Base-by-base conservation (phyloP, 2,888 invertebrate genomes). In the Tetrapedia diversipes region DNA sequence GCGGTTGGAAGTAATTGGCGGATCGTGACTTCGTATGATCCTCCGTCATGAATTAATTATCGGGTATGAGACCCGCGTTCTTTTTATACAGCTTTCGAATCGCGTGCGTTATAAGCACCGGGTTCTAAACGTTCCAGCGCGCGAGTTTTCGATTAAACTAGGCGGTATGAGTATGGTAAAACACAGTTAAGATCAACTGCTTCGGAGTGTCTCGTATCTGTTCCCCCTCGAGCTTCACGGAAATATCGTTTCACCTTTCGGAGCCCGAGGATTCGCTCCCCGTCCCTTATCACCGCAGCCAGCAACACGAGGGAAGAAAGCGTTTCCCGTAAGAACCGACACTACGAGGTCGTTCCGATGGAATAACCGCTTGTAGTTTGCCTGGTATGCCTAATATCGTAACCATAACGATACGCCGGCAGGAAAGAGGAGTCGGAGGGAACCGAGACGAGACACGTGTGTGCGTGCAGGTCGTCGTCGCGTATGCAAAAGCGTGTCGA, bases 321-420 rank as follows among this genome's bases (percentile, higher is more conserved):
- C 77, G 79, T 82, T 84, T 79, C 72, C 85, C 70, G 77, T 67
- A 77, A 78, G 83, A 78, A 71, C 63, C 67, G 51, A 16, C n/a
- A n/a, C 63, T 54, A 60, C 81, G 79, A 70, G 83, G 80, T 88
- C 89, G 86, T 89, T 89, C 77, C 82, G 83, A 64, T 80, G 85
- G 84, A 84, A 88, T 88, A 89, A 89, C 89, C 87, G 88, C 88
- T 89, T 90, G 89, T 89, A 89, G 85, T 84, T 82, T 70, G 83
- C 85, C 86, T 82, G 83, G 83, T 86, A 78, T 84, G 87, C 87
- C 87, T 85, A 86, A 86, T 86, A 85, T 86, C 87, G 87, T 90
- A 89, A 89, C 89, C 89, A 82, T 90, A 90, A 90, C 88, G 87
- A 87, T 87, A 87, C 83, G 81, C 73, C 83, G 64, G 49, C 70